phyloP scores from a whole-genome alignment of 2,113 vertebrate genomes.

The Hemicordylus capensis region DNA sequence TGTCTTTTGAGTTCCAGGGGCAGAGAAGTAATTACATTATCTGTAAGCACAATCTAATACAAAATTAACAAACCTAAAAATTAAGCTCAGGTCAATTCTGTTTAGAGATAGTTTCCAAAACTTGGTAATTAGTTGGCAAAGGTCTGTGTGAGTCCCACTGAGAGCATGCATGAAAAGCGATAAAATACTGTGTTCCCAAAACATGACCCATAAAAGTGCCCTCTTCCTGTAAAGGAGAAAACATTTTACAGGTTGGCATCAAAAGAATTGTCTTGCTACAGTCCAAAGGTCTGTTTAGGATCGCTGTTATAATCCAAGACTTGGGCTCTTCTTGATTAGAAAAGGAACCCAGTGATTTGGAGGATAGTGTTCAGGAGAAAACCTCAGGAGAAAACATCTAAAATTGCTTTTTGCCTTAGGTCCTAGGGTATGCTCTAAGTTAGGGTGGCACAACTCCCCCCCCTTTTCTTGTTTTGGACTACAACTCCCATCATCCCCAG shows the following conservation, averaged over 20 bases:
- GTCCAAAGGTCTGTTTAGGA: not conserved
- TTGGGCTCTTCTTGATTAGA: too few relatives aligned
- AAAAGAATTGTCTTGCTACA: not conserved
- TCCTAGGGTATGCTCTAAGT: too few relatives aligned
- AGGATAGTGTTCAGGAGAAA: not conserved
- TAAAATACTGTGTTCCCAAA: conserved; percentile 19
- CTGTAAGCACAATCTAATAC: conserved; percentile 31
- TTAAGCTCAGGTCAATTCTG: conserved; percentile 28
- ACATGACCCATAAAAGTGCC: not conserved
- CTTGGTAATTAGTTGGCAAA: conserved; percentile 23
- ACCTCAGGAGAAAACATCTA: not conserved
- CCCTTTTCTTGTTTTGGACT: too few relatives aligned
- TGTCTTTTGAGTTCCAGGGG: conserved; percentile 42
- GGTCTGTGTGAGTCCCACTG: not conserved
- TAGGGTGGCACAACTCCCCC: too few relatives aligned
- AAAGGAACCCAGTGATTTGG: too few relatives aligned
- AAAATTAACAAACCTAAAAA: conserved; percentile 22
- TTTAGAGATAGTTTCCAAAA: conserved; percentile 24
- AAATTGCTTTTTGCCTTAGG: not conserved
- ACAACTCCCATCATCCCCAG: too few relatives aligned
- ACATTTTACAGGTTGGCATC: not conserved
- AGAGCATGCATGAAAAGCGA: not conserved
- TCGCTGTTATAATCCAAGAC: not conserved
- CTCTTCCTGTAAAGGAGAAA: not conserved
- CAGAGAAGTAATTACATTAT: conserved; percentile 45